These are phyloP conservation scores for Sebastes hopkinsi DNA, from an alignment of 2,797 vertebrate genomes.

Conservation along the genomic window DNA sequence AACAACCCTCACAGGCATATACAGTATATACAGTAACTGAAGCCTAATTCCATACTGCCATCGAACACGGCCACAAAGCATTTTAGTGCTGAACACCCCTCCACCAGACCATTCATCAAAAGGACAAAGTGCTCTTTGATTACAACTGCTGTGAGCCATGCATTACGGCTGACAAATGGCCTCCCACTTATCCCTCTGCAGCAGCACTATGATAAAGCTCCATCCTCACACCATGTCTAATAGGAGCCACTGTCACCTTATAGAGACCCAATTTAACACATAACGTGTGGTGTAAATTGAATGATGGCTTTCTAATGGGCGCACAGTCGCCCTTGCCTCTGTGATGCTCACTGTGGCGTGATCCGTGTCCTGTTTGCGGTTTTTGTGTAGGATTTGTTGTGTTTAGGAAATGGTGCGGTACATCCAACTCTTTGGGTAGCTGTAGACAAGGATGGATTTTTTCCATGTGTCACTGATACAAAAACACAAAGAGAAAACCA, in stretches of 20 bases:
- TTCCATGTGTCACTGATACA: neutral
- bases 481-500: neutral
- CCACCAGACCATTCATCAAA: slow-evolving; percentile 67
- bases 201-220: slow-evolving; percentile 60
- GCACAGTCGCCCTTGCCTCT: neutral
- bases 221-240: slow-evolving; percentile 50
- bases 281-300: slow-evolving; percentile 33
- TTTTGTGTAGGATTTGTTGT: neutral
- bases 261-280: slow-evolving; percentile 46
- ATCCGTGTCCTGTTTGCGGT: neutral
- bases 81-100: slow-evolving; percentile 32
- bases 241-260: slow-evolving; percentile 51
- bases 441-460: neutral
- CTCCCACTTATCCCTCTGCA: slow-evolving; percentile 64
- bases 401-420: neutral
- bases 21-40: neutral
- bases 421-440: neutral
- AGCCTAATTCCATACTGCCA: slow-evolving; percentile 13
- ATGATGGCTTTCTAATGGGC: slow-evolving; percentile 28
- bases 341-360: neutral
- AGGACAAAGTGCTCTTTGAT: slow-evolving; percentile 77
- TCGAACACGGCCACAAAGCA: slow-evolving; percentile 21
- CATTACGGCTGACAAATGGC: slow-evolving; percentile 72
- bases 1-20: neutral
- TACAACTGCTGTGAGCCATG: slow-evolving; percentile 71